These are phyloP conservation scores for Cardinalis cardinalis DNA, from an alignment of 2,113 vertebrate genomes.

Conservation along the genomic window DNA sequence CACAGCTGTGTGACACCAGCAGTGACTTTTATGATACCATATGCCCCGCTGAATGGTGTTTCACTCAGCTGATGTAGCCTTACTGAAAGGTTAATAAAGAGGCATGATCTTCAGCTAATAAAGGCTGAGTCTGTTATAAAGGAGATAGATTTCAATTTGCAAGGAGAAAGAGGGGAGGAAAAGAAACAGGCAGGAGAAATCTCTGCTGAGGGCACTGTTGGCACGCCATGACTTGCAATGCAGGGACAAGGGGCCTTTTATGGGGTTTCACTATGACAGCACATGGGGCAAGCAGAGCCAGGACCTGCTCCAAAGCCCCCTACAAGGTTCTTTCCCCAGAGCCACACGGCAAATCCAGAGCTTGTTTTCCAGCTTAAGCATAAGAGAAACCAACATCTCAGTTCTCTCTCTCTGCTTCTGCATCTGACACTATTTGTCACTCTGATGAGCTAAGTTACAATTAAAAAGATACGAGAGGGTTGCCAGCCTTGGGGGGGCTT, in stretches of 20 bases:
- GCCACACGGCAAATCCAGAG: accelerated
- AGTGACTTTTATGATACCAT: not conserved
- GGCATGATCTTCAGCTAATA: constrained; percentile 1
- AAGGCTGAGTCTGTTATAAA: not conserved
- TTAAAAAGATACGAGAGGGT: not conserved
- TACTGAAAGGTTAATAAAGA: constrained; percentile 33
- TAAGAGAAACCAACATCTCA: not conserved
- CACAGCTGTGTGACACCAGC: constrained; percentile 10
- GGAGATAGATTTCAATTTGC: not conserved
- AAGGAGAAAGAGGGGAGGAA: not conserved
- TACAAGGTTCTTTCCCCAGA: not conserved
- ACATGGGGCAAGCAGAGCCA: not conserved
- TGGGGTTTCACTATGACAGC: not conserved
- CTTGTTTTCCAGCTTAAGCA: not conserved
- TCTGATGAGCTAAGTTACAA: not conserved
- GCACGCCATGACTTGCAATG: not conserved
- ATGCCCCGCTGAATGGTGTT: not conserved
- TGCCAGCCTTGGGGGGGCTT: not conserved
- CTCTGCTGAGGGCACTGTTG: not conserved
- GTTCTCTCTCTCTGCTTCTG: not conserved
- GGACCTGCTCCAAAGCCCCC: not conserved
- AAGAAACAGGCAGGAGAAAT: not conserved
- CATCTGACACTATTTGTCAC: not conserved
- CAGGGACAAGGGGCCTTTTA: not conserved
- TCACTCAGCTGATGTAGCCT: not conserved